Base-by-base conservation (phyloP, 2,888 invertebrate genomes). In the Polydrusus tereticollis region DNA sequence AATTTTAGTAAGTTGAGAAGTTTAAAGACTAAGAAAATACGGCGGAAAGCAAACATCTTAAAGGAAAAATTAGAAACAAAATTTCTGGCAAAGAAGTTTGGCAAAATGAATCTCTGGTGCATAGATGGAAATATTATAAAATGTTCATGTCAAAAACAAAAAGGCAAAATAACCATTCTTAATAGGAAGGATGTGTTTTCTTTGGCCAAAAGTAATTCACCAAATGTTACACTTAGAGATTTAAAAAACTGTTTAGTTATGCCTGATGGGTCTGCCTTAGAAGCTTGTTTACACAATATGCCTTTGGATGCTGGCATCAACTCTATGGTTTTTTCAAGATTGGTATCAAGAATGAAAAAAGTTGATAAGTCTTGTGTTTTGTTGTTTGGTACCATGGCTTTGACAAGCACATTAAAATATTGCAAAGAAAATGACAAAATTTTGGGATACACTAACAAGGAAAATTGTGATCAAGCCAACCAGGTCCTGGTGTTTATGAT, bases 401-500 rank as follows among this genome's bases (percentile, higher is more conserved):
- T 45, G 20, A 10, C 45, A 1, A 45, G 20, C 7, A 45, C 18
- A 18, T 20, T 45, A 10, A 20, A 8, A 45, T 45, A 45, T 45
- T 45, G 45, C 20, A 1, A 1, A 20, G 20, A 45, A 45, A 45
- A 2, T 45, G 45, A 45, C n/a, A 20, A 45, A 1, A 20, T 45
- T 45, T 10, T 45, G 7, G 45, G 45, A 1, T 45, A 45, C 10
- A 8, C 20, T 10, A 18, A 20, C 12, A 10, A 6, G 0, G 18
- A 20, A 8, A 18, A n/a, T 18, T 45, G 8, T 10, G 20, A 45
- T 8, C 1, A 1, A 16, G 58, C 58, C 2, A 58, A 10, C 20
- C 18, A 58, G 8, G 58, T 38, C 7, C 16, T 58, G 8, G 36
- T 58, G 1, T 58, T 58, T 58, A 58, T 58, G 58, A 6, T 36